These are phyloP conservation scores for Gymnocephalus cernua DNA, from an alignment of 2,113 vertebrate species.

Conservation along the genomic window DNA sequence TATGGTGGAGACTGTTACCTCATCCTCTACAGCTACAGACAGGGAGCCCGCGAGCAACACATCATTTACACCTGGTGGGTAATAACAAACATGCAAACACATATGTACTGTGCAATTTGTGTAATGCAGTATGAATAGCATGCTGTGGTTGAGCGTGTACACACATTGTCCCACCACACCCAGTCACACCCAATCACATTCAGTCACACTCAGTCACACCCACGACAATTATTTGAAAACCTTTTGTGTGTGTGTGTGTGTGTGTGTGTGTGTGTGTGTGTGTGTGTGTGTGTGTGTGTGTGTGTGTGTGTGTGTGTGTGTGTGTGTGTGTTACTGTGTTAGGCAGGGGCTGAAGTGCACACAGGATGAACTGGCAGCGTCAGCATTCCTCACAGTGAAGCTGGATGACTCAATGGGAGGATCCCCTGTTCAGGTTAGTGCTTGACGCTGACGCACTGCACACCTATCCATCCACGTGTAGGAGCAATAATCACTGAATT, in stretches of 20 bases:
- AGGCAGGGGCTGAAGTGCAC: slow-evolving; percentile 87
- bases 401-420: slow-evolving; percentile 86
- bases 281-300: slow-evolving; percentile 15
- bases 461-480: background rate
- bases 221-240: no score
- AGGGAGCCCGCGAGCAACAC: slow-evolving; percentile 76
- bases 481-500: no score
- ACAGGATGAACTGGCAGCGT: slow-evolving; percentile 83
- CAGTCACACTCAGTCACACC: no score
- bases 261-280: slow-evolving; percentile 17
- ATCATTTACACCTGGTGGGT: slow-evolving; percentile 87
- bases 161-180: background rate
- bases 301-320: background rate
- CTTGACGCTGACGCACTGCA: background rate
- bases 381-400: slow-evolving; percentile 83
- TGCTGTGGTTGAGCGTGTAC: background rate
- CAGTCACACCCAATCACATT: no score
- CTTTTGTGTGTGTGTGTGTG: background rate
- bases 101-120: background rate
- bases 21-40: slow-evolving; percentile 85
- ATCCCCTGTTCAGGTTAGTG: slow-evolving; percentile 83
- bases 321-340: slow-evolving; percentile 33
- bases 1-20: slow-evolving; percentile 88
- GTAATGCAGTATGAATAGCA: background rate
- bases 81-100: background rate